Evolutionary conservation across 2,113 vertebrate species (phyloP).

Genomic region (Platycercus adscitus): DNA sequence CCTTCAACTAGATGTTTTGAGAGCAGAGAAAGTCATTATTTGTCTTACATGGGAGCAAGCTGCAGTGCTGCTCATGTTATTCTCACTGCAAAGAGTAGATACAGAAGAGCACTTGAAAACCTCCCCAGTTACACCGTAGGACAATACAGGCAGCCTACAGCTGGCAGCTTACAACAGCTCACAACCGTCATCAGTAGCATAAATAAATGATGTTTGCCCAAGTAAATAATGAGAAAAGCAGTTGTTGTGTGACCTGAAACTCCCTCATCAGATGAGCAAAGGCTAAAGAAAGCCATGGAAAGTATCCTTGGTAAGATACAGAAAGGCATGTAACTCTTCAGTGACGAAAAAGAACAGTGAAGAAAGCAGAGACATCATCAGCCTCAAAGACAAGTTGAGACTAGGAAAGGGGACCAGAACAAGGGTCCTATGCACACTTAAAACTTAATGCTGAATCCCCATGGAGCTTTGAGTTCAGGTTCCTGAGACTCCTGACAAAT

Average conservation of each 20-base stretch:
- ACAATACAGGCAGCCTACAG: neutral
- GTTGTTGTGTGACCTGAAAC: neutral
- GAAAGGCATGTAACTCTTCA: neutral
- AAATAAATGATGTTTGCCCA: neutral
- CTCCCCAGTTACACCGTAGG: neutral
- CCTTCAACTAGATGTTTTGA: neutral
- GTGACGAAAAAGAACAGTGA: neutral
- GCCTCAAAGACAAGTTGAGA: neutral
- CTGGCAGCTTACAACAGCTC: neutral
- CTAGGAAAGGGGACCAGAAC: neutral
- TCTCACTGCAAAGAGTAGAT: neutral
- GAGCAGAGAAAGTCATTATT: neutral
- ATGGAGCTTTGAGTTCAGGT: neutral
- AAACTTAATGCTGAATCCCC: neutral
- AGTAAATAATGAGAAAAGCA: neutral
- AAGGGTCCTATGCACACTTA: neutral
- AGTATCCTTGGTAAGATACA: neutral
- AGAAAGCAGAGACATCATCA: neutral
- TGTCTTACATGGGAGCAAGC: neutral
- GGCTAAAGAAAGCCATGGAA: neutral
- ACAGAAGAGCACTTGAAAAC: neutral
- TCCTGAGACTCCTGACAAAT: neutral
- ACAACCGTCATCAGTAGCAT: neutral
- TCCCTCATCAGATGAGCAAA: neutral
- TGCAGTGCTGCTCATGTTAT: neutral